phyloP scores from a whole-genome alignment of 2,113 vertebrate genomes.

The Pachyramphus minor region DNA sequence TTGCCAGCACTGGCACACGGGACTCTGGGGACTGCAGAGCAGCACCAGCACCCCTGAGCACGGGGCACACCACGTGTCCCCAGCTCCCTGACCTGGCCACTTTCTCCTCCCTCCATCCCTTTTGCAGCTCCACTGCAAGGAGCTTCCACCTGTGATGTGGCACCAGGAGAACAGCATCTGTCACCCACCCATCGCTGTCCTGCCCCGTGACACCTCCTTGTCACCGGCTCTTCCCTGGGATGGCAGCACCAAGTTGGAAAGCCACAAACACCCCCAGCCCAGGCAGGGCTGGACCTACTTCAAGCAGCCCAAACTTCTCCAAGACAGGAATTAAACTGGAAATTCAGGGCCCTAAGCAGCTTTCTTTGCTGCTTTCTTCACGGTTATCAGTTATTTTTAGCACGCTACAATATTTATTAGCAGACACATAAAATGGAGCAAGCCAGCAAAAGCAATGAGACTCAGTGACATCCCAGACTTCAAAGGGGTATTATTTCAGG shows the following conservation, averaged over 20 bases:
- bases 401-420: slow-evolving; percentile 25
- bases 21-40: neutral
- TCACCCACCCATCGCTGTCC: accelerated
- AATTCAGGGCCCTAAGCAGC: neutral
- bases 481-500: slow-evolving; percentile 8
- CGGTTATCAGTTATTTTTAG: slow-evolving; percentile 25
- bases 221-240: neutral
- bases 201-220: neutral
- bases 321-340: neutral
- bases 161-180: neutral
- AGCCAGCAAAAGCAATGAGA: neutral
- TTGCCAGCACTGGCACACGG: accelerated
- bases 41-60: neutral
- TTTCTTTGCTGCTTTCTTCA: neutral
- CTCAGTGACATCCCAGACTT: neutral
- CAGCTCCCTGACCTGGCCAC: accelerated
- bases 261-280: neutral
- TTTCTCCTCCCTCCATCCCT: neutral
- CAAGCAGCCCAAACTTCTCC: neutral
- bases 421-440: slow-evolving; percentile 16
- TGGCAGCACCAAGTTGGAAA: accelerated
- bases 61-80: accelerated
- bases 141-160: neutral
- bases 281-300: neutral
- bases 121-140: neutral